Base-by-base conservation (phyloP, 2,797 vertebrate genomes). In the Crocidura indochinensis region DNA sequence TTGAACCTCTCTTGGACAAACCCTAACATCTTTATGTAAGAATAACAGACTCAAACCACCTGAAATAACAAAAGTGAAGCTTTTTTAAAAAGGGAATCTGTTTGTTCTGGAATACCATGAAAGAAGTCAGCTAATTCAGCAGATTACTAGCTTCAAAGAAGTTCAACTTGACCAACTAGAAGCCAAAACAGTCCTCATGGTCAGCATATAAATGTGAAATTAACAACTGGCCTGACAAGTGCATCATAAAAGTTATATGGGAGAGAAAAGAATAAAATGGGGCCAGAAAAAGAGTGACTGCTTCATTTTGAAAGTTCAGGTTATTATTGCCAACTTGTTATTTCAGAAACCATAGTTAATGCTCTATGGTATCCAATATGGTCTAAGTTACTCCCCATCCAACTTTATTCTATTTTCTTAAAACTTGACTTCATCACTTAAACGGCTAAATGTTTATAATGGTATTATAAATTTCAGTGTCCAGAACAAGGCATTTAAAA, bases 31-130 rank as follows among this genome's bases (percentile, higher is more conserved):
- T 95, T 97, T 95, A 96, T 89, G 62, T 82, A 96, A 94, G 51
- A 97, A 93, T 88, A 96, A 97, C 96, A 97, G 96, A 96, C 94
- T 90, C 95, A 84, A 94, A 92, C 90, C 97, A 98, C 97, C 97
- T 98, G 97, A 97, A 98, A 97, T 95, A 98, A 98, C 96, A 98
- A 93, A 92, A 78, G 67, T 31, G 69, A 38, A 27, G 90, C 94
- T 38, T 95, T 96, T 14, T 94, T 95, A 90, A 80, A 91, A 88
- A 93, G 95, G 96, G 81, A 74, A 94, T 93, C 87, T 97, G 90
- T 97, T 98, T 97, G 81, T 93, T 78, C 95, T 97, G 96, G 96
- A 97, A 95, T 91, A 64, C 87, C 92, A 92, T 97, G 92, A 98
- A 97, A 98, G 88, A 69, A 79, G 62, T 74, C 92, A 91, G 93